These are phyloP conservation scores for Aphis gossypii DNA, from an alignment of 1,140 invertebrate genomes.

Conservation along the genomic window DNA sequence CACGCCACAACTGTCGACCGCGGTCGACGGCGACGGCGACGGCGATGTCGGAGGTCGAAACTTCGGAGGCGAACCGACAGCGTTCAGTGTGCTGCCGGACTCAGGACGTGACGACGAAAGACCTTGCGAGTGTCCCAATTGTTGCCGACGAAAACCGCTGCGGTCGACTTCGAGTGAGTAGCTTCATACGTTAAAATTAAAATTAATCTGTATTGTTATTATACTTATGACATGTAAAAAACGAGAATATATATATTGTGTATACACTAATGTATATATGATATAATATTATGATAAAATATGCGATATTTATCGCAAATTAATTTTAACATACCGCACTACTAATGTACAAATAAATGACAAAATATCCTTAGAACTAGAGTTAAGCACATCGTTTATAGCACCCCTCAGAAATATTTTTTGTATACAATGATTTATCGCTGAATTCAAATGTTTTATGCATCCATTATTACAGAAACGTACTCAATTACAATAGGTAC, in stretches of 20 bases:
- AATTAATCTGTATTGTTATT: background rate
- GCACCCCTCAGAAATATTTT: background rate
- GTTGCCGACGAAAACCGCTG: background rate
- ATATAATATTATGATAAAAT: background rate
- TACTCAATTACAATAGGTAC: no score
- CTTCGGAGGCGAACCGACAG: background rate
- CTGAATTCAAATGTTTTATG: no score
- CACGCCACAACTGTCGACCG: background rate
- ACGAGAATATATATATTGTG: background rate
- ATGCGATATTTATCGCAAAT: background rate
- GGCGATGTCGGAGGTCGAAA: background rate
- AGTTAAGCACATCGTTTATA: no score
- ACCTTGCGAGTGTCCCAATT: background rate
- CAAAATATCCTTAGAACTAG: background rate
- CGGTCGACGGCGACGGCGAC: background rate
- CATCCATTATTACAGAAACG: no score
- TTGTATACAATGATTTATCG: no score
- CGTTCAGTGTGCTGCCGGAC: slow-evolving; percentile 43
- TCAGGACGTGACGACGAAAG: background rate
- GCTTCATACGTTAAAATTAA: background rate
- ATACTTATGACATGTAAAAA: background rate
- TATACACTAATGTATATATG: background rate
- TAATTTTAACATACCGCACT: background rate
- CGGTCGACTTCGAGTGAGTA: slow-evolving; percentile 3
- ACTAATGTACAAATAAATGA: background rate